Conservation (phyloP, 2,797 vertebrate genomes). For the Leontocebus nigricollis region DNA sequence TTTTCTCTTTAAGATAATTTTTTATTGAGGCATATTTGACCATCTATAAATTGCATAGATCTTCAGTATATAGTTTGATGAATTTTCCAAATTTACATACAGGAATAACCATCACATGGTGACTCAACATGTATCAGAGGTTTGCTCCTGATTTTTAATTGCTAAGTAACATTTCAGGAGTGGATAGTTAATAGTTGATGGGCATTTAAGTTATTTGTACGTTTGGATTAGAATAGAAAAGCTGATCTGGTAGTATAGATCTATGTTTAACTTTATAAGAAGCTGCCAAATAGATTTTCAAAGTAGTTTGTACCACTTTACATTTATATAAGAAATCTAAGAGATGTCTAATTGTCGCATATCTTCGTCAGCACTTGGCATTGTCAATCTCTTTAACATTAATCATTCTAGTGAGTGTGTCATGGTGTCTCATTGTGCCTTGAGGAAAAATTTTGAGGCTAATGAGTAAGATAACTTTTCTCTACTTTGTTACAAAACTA, state of each 20-base stretch:
- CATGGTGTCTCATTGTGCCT: neutral
- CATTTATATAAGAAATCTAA: neutral
- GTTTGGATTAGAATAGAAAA: neutral
- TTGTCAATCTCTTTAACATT: neutral
- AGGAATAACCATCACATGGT: neutral
- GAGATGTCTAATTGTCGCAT: neutral
- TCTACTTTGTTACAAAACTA: neutral
- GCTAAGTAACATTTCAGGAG: neutral
- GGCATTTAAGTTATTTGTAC: neutral
- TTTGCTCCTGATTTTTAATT: neutral
- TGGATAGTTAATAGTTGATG: neutral
- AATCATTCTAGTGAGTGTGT: neutral
- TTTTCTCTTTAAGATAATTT: neutral
- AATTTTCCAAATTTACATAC: neutral
- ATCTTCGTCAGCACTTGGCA: neutral
- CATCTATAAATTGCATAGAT: neutral
- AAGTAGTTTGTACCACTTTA: neutral
- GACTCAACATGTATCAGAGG: neutral
- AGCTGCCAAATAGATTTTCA: neutral
- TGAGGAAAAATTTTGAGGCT: neutral
- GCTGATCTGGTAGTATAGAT: neutral
- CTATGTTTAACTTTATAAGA: neutral
- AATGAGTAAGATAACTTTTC: neutral
- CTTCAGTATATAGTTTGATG: neutral
- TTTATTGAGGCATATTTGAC: neutral